phyloP scores from a whole-genome alignment of 92 coral and sea anemone species.

The Epizoanthus fatuus region DNA sequence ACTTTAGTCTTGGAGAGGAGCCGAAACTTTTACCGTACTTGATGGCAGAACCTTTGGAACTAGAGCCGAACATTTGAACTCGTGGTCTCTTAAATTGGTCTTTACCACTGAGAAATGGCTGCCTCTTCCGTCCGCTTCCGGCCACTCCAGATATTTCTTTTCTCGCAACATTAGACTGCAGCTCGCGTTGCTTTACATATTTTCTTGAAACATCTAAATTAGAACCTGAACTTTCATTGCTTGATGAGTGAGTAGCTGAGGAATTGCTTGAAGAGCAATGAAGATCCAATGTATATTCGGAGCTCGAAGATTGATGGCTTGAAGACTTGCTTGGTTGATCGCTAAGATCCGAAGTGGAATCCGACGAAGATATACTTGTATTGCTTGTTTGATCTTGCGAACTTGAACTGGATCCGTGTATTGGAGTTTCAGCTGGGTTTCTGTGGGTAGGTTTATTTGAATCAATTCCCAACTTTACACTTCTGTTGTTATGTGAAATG shows the following conservation, averaged over 20 bases:
- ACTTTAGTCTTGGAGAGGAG: background rate
- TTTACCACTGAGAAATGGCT: background rate
- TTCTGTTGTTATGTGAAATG: too few relatives aligned
- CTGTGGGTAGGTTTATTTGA: background rate
- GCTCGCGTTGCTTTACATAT: background rate
- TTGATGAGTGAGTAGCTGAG: background rate
- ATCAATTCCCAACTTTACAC: background rate
- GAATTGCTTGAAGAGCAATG: background rate
- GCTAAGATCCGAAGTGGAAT: background rate
- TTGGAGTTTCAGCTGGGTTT: background rate
- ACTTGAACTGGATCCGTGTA: background rate
- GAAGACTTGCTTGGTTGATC: slow-evolving; percentile 7
- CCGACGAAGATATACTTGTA: background rate
- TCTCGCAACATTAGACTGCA: background rate
- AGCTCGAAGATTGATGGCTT: background rate
- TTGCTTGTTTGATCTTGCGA: background rate
- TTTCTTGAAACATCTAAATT: background rate
- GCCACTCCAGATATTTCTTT: background rate
- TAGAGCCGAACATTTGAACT: background rate
- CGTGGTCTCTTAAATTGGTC: background rate
- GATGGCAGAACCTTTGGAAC: background rate
- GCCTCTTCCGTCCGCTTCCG: background rate
- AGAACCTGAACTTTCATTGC: background rate
- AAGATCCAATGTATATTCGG: background rate
- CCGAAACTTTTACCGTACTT: background rate